A percentile compares a stretch with the other conserved stretches of the same genome.
Conservation (phyloP, 2,888 invertebrate species). For the Agonopterix subpropinquella region DNA sequence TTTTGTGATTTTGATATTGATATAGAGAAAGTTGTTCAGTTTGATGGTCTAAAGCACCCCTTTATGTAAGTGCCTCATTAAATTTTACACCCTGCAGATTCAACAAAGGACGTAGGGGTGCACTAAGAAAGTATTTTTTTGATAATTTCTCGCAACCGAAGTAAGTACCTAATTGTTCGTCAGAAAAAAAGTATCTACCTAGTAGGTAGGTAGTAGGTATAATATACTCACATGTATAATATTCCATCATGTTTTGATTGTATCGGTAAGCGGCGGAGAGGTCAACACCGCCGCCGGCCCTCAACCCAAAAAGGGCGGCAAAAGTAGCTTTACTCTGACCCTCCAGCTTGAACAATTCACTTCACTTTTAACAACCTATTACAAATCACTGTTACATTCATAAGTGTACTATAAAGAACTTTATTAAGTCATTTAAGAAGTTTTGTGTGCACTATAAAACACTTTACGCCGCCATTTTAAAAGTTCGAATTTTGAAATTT, state of each 20-base stretch:
- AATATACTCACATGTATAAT: constrained; percentile 94
- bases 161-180: neutral
- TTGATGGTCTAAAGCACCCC: too few relatives aligned
- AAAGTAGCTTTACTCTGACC: constrained; percentile 78
- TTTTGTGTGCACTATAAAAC: constrained; percentile 8
- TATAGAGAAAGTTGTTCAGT: too few relatives aligned
- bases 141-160: too few relatives aligned
- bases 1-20: too few relatives aligned
- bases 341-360: constrained; percentile 77
- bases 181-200: neutral
- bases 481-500: constrained; percentile 11
- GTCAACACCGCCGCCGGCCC: constrained; percentile 87
- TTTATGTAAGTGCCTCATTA: too few relatives aligned
- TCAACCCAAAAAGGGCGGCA: constrained; percentile 79
- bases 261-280: constrained; percentile 95
- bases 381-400: constrained; percentile 15
- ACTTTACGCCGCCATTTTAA: constrained; percentile 21
- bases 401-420: neutral
- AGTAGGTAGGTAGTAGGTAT: neutral
- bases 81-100: too few relatives aligned
- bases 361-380: constrained; percentile 25
- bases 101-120: too few relatives aligned
- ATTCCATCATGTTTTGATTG: constrained; percentile 99
- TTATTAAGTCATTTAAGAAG: too few relatives aligned
- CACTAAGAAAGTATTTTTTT: too few relatives aligned